Base-by-base conservation (phyloP, 2,888 invertebrate genomes). In the Xestia rhomboidea region DNA sequence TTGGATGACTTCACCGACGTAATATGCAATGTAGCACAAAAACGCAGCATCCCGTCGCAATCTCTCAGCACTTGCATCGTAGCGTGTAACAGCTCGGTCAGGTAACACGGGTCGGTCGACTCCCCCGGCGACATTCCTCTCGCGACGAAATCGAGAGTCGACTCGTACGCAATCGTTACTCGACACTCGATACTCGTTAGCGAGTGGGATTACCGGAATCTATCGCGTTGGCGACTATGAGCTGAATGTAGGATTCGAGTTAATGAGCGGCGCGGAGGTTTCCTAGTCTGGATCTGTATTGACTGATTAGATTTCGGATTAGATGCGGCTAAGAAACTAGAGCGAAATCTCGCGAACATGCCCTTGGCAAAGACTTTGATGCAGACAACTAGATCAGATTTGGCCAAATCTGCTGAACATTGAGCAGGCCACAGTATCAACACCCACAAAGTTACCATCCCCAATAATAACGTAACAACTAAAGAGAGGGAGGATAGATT, bases 81-180 rank as follows among this genome's bases (percentile, higher is more conserved):
- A 79, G 83, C 86, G 69, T 84, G 86, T 84, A 76, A 85, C 84
- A 82, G 88, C 89, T 88, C 89, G 87, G 87, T 84, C 88, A 84
- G 89, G 89, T 89, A 89, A 87, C 87, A 85, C 84, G 82, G 85
- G 87, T 84, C 86, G 85, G 83, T 78, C 89, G 89, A 90, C 91
- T 90, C 86, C 90, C 85, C 89, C 77, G 90, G 92, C 89, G 93
- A 93, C 93, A 94, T 94, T 94, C 94, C 93, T 88, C 83, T 82
- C 87, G 87, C 88, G 90, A 91, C 90, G 94, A 94, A 94, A 94
- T 89, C 92, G 94, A 94, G 94, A 94, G 94, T 94, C 91, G 88
- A 87, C 90, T 91, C 89, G 90, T 90, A 90, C 90, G 91, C 91
- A 91, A 91, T 90, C 88, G 84, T 79, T 86, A 84, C 87, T 84